These are phyloP conservation scores for Bettongia penicillata DNA, from an alignment of 2,113 vertebrate species.

Conservation along the genomic window DNA sequence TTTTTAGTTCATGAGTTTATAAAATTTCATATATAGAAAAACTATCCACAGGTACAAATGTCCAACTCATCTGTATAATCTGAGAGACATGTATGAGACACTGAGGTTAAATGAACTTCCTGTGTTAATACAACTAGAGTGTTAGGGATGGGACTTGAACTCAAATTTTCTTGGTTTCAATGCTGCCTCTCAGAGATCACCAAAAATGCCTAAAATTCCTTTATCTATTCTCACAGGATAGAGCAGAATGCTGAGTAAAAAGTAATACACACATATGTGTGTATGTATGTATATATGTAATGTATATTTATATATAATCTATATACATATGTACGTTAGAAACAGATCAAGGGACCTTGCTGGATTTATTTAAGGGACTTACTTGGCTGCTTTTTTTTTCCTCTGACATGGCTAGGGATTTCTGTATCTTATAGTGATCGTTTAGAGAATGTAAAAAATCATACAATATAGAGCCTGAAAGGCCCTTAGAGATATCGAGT, in stretches of 20 bases:
- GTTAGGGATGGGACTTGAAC: background rate
- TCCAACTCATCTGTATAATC: background rate
- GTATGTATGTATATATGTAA: background rate
- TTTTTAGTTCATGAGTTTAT: background rate
- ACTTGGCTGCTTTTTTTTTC: background rate
- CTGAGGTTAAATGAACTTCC: background rate
- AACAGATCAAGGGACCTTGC: background rate
- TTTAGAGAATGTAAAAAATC: background rate
- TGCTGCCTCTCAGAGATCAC: background rate
- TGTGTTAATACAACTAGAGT: background rate
- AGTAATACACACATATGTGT: background rate
- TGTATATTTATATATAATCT: no score
- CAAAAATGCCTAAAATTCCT: background rate
- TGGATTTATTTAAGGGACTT: background rate
- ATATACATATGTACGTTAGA: background rate
- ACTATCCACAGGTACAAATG: background rate
- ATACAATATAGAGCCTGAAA: background rate
- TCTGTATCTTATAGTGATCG: background rate
- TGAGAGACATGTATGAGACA: background rate
- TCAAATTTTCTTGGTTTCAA: background rate
- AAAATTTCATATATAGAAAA: background rate
- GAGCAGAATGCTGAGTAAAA: background rate
- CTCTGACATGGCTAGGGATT: background rate
- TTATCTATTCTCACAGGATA: background rate
- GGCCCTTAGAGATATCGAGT: background rate